Conservation (phyloP, 2,797 vertebrate species). For the Parotocinclus haroldoi region DNA sequence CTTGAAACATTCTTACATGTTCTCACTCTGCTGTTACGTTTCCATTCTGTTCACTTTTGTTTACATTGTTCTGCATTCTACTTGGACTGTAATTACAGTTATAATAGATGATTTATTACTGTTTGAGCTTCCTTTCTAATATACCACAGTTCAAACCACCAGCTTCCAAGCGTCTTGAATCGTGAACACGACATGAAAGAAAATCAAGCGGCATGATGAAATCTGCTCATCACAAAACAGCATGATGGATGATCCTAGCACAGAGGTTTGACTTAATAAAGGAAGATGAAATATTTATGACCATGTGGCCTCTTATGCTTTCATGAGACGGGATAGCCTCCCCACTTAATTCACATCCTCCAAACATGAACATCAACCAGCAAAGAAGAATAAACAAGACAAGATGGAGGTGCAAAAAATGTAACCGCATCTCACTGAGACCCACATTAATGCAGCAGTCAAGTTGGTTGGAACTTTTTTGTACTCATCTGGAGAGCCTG, state of each 20-base stretch:
- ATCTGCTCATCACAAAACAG: conserved; percentile 23
- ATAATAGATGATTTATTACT: conserved; percentile 28
- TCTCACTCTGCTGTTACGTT: neutral
- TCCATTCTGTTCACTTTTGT: neutral
- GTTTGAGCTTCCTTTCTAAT: neutral
- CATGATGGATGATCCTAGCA: conserved; percentile 5
- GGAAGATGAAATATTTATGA: conserved; percentile 41
- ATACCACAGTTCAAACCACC: conserved; percentile 4
- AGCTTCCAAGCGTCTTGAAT: neutral
- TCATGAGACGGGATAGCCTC: conserved; percentile 11
- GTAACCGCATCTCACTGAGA: conserved; percentile 6
- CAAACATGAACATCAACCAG: conserved; percentile 21
- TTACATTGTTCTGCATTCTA: conserved; percentile 33
- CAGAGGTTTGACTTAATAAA: conserved; percentile 15
- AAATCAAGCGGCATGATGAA: conserved; percentile 30
- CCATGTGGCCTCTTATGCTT: conserved; percentile 25
- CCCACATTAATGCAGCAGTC: too few species aligned
- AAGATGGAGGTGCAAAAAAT: conserved; percentile 9
- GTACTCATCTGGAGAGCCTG: too few species aligned
- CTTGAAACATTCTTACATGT: neutral
- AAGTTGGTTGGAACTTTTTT: too few species aligned
- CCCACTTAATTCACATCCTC: conserved; percentile 12
- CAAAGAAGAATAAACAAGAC: conserved; percentile 24
- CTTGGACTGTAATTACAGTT: conserved; percentile 17
- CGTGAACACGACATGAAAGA: conserved; percentile 12